A percentile compares a stretch with the other conserved stretches of the same genome.
phyloP scores from a whole-genome alignment of 2,797 vertebrate species.

The Alosa sapidissima region DNA sequence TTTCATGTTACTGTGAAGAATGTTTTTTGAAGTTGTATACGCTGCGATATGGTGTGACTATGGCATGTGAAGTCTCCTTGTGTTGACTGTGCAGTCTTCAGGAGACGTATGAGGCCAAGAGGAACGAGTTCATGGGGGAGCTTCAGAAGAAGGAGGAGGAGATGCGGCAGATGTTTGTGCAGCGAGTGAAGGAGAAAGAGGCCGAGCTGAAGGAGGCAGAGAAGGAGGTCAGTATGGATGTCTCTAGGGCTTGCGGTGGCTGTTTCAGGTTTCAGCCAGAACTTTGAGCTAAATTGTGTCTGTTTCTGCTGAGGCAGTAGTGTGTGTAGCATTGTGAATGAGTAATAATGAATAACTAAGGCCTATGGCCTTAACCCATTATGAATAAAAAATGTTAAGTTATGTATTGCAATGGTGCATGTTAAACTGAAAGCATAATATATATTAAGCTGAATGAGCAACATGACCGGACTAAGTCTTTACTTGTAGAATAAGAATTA shows the following conservation, averaged over 20 bases:
- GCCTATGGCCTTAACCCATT: background rate
- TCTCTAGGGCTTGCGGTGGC: background rate
- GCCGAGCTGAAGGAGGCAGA: constrained; percentile 96
- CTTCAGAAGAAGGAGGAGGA: constrained; percentile 98
- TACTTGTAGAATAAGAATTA: background rate
- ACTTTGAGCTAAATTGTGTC: background rate
- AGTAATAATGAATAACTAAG: background rate
- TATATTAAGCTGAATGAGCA: background rate
- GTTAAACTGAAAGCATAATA: background rate
- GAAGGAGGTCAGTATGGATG: constrained; percentile 84
- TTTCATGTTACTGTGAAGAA: background rate
- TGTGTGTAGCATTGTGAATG: background rate
- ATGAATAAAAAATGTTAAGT: background rate
- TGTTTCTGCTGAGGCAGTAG: background rate
- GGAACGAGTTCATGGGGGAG: constrained; percentile 97
- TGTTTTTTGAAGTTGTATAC: background rate
- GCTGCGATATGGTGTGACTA: background rate
- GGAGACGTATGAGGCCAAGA: constrained; percentile 97
- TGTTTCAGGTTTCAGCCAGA: background rate
- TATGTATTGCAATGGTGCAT: background rate
- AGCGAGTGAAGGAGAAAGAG: constrained; percentile 98
- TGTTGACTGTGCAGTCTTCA: constrained; percentile 79
- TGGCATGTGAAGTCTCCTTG: background rate
- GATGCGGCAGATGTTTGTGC: constrained; percentile 99
- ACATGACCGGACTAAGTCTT: background rate